Conservation (phyloP, 2,113 vertebrate genomes). For the Enhydra lutris region DNA sequence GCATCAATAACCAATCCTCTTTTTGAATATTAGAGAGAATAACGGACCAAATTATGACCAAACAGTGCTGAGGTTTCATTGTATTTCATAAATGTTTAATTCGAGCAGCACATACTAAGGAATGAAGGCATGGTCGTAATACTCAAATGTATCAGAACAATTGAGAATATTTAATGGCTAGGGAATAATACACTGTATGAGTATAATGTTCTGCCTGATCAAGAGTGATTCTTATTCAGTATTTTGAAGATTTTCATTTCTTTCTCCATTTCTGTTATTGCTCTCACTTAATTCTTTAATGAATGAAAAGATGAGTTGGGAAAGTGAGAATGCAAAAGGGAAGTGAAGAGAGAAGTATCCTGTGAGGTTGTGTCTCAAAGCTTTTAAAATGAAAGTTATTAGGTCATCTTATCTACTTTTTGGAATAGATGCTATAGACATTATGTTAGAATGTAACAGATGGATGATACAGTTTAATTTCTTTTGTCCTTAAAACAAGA, state of each 20-base stretch:
- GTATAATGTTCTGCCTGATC: not conserved
- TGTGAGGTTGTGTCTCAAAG: not conserved
- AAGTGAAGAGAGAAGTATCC: not conserved
- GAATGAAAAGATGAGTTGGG: not conserved
- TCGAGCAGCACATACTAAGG: not conserved
- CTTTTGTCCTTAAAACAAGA: not conserved
- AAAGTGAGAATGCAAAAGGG: not conserved
- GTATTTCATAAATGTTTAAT: conserved; percentile 5
- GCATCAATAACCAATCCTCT: not conserved
- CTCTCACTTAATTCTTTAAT: not conserved
- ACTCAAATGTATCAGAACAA: not conserved
- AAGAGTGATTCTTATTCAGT: not conserved
- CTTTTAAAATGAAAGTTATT: not conserved
- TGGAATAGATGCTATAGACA: not conserved
- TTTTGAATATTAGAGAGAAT: not conserved
- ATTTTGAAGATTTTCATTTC: not conserved
- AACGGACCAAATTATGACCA: not conserved
- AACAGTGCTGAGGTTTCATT: not conserved
- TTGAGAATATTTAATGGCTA: not conserved
- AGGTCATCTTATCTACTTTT: not conserved
- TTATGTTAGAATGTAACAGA: not conserved
- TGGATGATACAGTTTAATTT: not conserved
- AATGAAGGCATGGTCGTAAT: not conserved
- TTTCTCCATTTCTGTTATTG: not conserved
- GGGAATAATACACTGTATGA: not conserved